A percentile compares a stretch with the other conserved stretches of the same genome.
phyloP scores from a whole-genome alignment of 2,888 invertebrate species.

The Idaea biselata region DNA sequence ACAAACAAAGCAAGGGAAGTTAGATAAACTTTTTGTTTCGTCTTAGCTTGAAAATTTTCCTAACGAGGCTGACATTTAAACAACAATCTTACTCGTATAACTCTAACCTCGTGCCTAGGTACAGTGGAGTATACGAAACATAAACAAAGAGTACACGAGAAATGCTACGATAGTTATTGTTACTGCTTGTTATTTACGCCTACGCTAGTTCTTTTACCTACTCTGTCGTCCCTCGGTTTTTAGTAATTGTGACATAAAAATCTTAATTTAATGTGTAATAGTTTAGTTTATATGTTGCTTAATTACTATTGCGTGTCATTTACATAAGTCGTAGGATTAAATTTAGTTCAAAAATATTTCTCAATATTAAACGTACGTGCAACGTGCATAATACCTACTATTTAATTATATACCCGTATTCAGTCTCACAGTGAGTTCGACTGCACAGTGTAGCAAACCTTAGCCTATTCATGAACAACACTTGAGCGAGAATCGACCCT shows the following conservation, averaged over 20 bases:
- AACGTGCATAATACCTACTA: too few species aligned
- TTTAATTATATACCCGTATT: too few species aligned
- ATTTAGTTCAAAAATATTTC: too few species aligned
- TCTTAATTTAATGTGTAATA: neutral
- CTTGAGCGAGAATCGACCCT: too few species aligned
- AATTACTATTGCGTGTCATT: constrained; percentile 1
- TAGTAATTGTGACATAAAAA: constrained; percentile 12
- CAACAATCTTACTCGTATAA: constrained; percentile 33
- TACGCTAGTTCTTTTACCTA: constrained; percentile 31
- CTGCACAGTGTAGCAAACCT: too few species aligned
- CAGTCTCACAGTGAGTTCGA: too few species aligned
- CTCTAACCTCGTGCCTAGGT: constrained; percentile 30
- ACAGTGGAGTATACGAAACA: constrained; percentile 21
- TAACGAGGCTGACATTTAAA: constrained; percentile 61
- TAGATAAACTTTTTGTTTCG: constrained; percentile 20
- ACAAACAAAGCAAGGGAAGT: constrained; percentile 10
- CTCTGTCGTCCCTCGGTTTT: constrained; percentile 14
- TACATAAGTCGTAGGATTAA: neutral
- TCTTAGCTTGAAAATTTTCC: constrained; percentile 30
- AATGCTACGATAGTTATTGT: constrained; percentile 25
- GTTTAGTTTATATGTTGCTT: constrained; percentile 6
- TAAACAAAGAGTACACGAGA: constrained; percentile 7
- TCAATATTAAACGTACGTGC: too few species aligned
- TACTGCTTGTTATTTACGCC: constrained; percentile 39
- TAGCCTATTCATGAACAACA: too few species aligned